Evolutionary conservation across 2,113 vertebrate species (phyloP).

Genomic region (Gymnobelideus leadbeateri): DNA sequence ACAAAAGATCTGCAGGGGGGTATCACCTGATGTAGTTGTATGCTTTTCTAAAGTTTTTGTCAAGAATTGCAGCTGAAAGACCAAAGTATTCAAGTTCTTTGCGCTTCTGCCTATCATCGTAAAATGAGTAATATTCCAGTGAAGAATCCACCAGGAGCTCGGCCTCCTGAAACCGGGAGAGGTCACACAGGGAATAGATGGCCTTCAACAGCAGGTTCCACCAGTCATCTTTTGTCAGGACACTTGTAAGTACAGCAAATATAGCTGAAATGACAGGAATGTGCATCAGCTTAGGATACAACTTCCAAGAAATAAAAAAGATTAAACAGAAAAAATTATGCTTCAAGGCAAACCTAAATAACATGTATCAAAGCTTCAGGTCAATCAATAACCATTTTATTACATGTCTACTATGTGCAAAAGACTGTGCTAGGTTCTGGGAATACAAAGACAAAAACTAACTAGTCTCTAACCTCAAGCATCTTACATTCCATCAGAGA

Average conservation of each 20-base stretch:
- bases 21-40: conserved; percentile 97
- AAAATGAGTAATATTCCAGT: conserved; percentile 97
- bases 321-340: neutral
- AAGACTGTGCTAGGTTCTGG: neutral
- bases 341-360: neutral
- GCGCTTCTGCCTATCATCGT: conserved; percentile 94
- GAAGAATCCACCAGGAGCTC: conserved; percentile 96
- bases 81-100: conserved; percentile 97
- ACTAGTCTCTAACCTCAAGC: neutral
- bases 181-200: conserved; percentile 91
- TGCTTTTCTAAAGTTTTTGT: conserved; percentile 94
- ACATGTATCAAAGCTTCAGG: neutral
- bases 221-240: conserved; percentile 97
- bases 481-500: neutral
- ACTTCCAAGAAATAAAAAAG: neutral
- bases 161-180: conserved; percentile 91
- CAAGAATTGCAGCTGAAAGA: conserved; percentile 94
- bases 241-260: conserved; percentile 90
- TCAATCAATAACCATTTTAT: neutral
- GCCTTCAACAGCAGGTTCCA: conserved; percentile 95
- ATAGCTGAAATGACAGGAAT: conserved; percentile 82
- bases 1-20: neutral
- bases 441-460: neutral
- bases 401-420: neutral
- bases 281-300: conserved; percentile 37